Base-by-base conservation (phyloP, 1,140 invertebrate genomes). In the Metaphire vulgaris region DNA sequence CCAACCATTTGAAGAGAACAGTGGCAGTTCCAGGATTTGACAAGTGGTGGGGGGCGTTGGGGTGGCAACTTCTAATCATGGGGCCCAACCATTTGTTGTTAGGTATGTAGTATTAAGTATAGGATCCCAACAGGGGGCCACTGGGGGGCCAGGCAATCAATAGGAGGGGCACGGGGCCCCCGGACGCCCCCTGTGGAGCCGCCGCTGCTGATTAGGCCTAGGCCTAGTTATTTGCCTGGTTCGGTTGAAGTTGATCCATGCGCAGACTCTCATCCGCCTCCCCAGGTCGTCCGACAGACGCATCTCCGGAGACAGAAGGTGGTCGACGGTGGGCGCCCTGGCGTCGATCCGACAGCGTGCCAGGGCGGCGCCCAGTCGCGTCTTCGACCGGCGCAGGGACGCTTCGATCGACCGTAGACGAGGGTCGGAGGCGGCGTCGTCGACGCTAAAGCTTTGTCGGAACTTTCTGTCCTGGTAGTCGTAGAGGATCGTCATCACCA, bases 191-290 rank as follows among this genome's bases (percentile, higher is more conserved):
- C n/a, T n/a, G n/a, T n/a, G n/a, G n/a, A n/a, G n/a, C n/a, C n/a
- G n/a, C n/a, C n/a, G n/a, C n/a, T n/a, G n/a, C n/a, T n/a, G n/a
- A n/a, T n/a, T n/a, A n/a, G n/a, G n/a, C n/a, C n/a, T n/a, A n/a
- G n/a, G n/a, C n/a, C n/a, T n/a, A n/a, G 41, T 6, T 56, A 80
- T 76, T 79, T 76, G 83, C 83, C 74, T 83, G n/a, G 79, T 80
- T 73, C 82, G 83, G 30, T 79, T 30, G 68, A 80, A 80, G 76
- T 85, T 85, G 30, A 85, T 80, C 83, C 83, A 85, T n/a, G 78
- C 33, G 72, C 79, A 82, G n/a, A 82, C 76, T 21, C 80, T 81
- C 73, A 81, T 80, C 2, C 78, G 78, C n/a, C 69, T 71, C 34
- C 79, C 78, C 26, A 79, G 76, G 69, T 79, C 72, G 41, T 81